Evolutionary conservation across 2,113 vertebrate genomes (phyloP), one percentile per base, ranked within the genome.

Genomic region (Sterrhoptilus dennistouni): DNA sequence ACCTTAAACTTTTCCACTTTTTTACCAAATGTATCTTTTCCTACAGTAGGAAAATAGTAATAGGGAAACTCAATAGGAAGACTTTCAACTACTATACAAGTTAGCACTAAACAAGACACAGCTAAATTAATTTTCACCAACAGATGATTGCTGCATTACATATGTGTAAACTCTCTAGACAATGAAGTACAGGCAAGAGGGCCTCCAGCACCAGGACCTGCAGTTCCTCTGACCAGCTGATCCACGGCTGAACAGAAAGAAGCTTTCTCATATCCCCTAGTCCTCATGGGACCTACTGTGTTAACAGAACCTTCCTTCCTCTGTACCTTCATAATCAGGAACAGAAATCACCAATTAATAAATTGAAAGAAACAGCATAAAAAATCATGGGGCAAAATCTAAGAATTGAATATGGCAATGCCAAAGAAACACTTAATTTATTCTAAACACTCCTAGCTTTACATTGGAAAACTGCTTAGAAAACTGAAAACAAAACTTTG

Each of bases 61-160:
- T 17, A 76, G 31, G 28, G 28, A 71, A 59, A 44, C 18, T 66
- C 29, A 54, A 1, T 5, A 6, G 20, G 11, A 50, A 60, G 19
- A 27, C 40, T 21, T 64, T 72, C 17, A 65, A 40, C 11, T 18
- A 25, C 4, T 57, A 29, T 2, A 42, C 5, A 78, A 53, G 18
- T 15, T 31, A 56, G 24, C 31, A 77, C 22, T 45, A 19, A 65
- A 78, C 56, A 2, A 60, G 19, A 38, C 11, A 72, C 9, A 36
- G 16, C 12, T 36, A 28, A 25, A 16, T 5, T 56, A 29, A 24
- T 28, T 65, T 81, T 52, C 27, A 72, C 7, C 35, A 54, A 36
- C 12, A 60, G 13, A 52, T 27, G 72, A 71, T 13, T 61, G 27
- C 21, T 85, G 35, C 4, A 4, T 44, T 66, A 10, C 0, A 0